phyloP scores from a whole-genome alignment of 2,113 vertebrate species.

The Orthonyx spaldingii region DNA sequence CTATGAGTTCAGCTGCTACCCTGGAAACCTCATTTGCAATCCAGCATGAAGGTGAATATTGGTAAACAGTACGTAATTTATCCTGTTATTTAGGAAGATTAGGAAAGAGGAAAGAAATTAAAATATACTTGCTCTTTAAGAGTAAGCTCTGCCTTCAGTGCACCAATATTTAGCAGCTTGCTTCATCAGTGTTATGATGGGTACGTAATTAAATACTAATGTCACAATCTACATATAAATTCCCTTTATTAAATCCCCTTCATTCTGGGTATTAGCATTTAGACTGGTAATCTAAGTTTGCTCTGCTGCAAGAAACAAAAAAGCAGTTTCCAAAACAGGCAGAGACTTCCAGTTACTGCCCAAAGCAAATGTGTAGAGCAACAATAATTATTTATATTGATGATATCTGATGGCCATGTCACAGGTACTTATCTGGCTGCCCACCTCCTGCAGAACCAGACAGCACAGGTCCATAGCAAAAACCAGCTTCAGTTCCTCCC shows the following conservation, averaged over 20 bases:
- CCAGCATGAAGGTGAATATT: not conserved
- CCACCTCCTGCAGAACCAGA: not conserved
- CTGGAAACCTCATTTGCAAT: not conserved
- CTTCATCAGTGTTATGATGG: constrained; percentile 11
- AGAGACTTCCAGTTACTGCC: not conserved
- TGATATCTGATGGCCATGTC: fast-evolving
- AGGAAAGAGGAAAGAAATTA: not conserved
- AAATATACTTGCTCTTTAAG: not conserved
- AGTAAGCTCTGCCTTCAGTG: not conserved
- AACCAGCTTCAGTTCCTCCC: not conserved
- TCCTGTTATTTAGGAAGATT: not conserved
- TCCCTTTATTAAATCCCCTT: constrained; percentile 14
- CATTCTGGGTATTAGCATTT: not conserved
- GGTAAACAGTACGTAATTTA: not conserved
- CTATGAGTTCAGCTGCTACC: not conserved
- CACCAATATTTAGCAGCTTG: not conserved
- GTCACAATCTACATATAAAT: constrained; percentile 44
- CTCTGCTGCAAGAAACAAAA: not conserved
- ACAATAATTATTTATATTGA: not conserved
- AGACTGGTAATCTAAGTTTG: not conserved
- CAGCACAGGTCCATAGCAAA: not conserved
- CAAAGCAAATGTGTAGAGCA: not conserved
- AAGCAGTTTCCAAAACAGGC: not conserved
- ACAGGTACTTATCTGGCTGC: not conserved
- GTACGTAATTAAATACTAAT: constrained; percentile 37